Evolutionary conservation across 2,888 invertebrate genomes (phyloP).

Genomic region (Tetramorium bicarinatum): DNA sequence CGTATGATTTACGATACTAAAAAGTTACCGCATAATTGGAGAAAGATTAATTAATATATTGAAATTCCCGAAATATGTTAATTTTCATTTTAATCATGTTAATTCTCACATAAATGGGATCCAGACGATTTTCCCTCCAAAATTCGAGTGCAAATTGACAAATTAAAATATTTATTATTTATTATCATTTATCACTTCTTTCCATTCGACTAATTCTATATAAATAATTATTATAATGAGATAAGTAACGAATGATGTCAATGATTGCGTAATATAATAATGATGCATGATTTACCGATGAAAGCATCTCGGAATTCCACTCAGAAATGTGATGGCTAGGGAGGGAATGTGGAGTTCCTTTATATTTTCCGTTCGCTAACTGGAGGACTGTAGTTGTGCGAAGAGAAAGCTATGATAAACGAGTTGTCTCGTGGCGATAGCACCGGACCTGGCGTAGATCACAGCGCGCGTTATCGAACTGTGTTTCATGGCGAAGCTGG

Average conservation of each 20-base stretch:
- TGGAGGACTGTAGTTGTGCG: constrained; percentile 20
- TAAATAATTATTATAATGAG: constrained; percentile 18
- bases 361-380: constrained; percentile 44
- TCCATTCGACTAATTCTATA: background rate
- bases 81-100: constrained; percentile 22
- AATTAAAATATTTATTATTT: constrained; percentile 33
- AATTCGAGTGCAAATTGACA: constrained; percentile 11
- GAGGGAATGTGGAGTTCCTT: constrained; percentile 10
- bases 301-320: constrained; percentile 37
- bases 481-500: constrained; percentile 65
- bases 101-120: constrained; percentile 15
- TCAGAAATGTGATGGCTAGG: constrained; percentile 4
- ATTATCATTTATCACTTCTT: constrained; percentile 9
- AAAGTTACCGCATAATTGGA: constrained; percentile 21
- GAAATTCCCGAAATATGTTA: constrained; percentile 22
- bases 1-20: constrained; percentile 13
- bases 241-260: background rate
- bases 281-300: background rate
- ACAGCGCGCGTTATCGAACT: constrained; percentile 64
- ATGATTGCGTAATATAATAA: background rate
- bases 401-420: constrained; percentile 50
- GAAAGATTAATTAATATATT: constrained; percentile 21
- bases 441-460: constrained; percentile 55
- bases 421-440: constrained; percentile 61
- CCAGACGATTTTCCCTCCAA: background rate